phyloP scores from a whole-genome alignment of 2,113 vertebrate species.

The Varanus salvator region DNA sequence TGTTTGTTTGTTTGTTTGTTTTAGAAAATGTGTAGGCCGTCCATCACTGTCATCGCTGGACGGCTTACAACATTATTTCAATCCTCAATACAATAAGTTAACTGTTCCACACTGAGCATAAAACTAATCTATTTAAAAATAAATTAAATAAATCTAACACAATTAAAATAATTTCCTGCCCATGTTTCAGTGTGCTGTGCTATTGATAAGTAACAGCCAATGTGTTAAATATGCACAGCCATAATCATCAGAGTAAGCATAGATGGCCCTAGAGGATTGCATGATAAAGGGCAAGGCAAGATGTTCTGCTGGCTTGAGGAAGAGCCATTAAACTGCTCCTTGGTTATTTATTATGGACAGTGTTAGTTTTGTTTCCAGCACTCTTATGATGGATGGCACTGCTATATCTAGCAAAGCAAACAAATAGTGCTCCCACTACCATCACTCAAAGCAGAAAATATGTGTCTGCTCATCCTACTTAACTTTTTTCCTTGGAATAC shows the following conservation, averaged over 20 bases:
- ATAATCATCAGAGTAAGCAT: neutral
- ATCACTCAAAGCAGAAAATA: neutral
- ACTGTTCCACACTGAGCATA: too few species aligned
- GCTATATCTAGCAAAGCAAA: neutral
- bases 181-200: neutral
- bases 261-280: neutral
- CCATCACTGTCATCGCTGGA: too few species aligned
- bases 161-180: too few species aligned
- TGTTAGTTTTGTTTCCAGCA: neutral
- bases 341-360: neutral
- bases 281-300: neutral
- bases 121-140: too few species aligned
- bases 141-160: too few species aligned
- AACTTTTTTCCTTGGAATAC: neutral
- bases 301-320: neutral
- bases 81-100: too few species aligned
- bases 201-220: neutral
- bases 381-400: neutral
- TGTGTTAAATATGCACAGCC: neutral
- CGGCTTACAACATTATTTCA: too few species aligned
- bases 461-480: neutral
- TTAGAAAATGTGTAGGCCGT: too few species aligned
- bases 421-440: neutral
- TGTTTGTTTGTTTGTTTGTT: too few species aligned
- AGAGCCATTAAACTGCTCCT: neutral